phyloP scores from a whole-genome alignment of 2,113 vertebrate genomes.

The Mellivora capensis region DNA sequence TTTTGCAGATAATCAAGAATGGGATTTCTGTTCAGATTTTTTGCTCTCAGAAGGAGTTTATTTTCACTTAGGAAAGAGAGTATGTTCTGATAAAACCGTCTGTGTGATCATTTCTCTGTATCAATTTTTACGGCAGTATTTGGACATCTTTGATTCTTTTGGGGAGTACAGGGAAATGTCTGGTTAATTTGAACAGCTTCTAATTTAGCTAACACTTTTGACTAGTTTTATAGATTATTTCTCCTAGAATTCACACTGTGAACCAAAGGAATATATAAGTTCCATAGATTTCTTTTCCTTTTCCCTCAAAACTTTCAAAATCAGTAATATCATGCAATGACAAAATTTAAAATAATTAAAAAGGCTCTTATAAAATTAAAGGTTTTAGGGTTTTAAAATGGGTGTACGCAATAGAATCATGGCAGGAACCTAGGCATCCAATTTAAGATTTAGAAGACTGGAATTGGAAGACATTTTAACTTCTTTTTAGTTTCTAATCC shows the following conservation, averaged over 20 bases:
- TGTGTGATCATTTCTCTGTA: slow-evolving; percentile 15
- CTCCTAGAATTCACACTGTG: not conserved
- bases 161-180: not conserved
- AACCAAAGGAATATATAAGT: not conserved
- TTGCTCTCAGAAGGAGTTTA: slow-evolving; percentile 19
- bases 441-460: not conserved
- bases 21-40: slow-evolving; percentile 17
- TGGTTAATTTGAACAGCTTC: not conserved
- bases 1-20: slow-evolving; percentile 48
- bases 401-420: not conserved
- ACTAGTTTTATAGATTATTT: not conserved
- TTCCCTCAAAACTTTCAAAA: not conserved
- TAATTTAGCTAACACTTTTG: not conserved
- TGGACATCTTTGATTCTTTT: not conserved
- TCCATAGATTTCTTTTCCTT: not conserved
- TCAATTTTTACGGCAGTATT: not conserved
- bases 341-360: not conserved
- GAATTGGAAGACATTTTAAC: not conserved
- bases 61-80: slow-evolving; percentile 63
- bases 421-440: not conserved
- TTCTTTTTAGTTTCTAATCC: not conserved
- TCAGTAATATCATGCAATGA: not conserved
- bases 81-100: slow-evolving; percentile 25
- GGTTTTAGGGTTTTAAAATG: not conserved
- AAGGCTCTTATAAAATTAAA: not conserved